These are phyloP conservation scores for Drosophila asahinai DNA, from an alignment of 1,140 invertebrate species.

Conservation along the genomic window DNA sequence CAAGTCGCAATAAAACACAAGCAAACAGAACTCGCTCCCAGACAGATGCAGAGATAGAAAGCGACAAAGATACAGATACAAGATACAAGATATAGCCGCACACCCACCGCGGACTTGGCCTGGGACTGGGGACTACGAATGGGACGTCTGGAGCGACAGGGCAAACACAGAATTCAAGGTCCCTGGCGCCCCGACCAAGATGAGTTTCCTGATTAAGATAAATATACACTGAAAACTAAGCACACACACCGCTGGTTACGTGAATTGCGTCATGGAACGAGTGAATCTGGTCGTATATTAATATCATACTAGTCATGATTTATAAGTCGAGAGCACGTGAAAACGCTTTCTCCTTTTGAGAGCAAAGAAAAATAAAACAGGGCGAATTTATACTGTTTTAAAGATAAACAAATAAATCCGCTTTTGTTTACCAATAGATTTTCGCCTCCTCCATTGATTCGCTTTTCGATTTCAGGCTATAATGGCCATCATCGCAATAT, in stretches of 20 bases:
- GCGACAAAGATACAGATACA: slow-evolving; percentile 32
- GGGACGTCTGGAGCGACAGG: slow-evolving; percentile 40
- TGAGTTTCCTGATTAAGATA: slow-evolving; percentile 48
- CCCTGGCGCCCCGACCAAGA: slow-evolving; percentile 10
- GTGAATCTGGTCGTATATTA: slow-evolving; percentile 16
- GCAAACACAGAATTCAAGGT: slow-evolving; percentile 55
- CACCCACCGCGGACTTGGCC: neutral
- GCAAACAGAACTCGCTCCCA: slow-evolving; percentile 37
- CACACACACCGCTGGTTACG: neutral
- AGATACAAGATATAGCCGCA: slow-evolving; percentile 20
- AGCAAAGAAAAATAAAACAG: neutral
- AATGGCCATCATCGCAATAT: slow-evolving; percentile 6
- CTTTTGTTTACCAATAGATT: slow-evolving; percentile 23
- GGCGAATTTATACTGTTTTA: neutral
- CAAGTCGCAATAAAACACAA: slow-evolving; percentile 71
- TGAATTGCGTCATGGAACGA: slow-evolving; percentile 35
- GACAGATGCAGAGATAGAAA: slow-evolving; percentile 32
- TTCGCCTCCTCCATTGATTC: slow-evolving; percentile 8
- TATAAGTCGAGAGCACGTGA: slow-evolving; percentile 10
- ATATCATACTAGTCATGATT: slow-evolving; percentile 14
- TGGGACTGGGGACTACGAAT: neutral
- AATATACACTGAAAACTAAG: slow-evolving; percentile 29
- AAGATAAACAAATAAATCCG: slow-evolving; percentile 34
- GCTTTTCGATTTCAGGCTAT: slow-evolving; percentile 9
- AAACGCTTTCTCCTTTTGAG: slow-evolving; percentile 1